Conservation (phyloP, 1,140 invertebrate species). For the Heliconius nattereri region DNA sequence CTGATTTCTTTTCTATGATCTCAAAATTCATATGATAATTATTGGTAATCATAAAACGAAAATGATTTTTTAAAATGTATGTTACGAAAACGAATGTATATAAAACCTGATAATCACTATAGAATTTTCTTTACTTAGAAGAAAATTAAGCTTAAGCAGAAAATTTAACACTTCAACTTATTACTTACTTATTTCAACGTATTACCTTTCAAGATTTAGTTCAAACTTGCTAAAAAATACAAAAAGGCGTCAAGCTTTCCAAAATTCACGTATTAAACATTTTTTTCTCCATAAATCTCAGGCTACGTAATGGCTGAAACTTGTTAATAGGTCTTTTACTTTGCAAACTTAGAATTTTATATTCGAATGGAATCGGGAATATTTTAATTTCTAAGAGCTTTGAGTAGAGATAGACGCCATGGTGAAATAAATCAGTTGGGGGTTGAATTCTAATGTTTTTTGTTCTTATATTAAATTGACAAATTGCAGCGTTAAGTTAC, state of each 20-base stretch:
- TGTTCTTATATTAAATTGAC: too few relatives aligned
- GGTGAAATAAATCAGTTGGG: background rate
- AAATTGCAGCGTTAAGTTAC: too few relatives aligned
- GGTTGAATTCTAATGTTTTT: too few relatives aligned
- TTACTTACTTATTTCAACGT: background rate
- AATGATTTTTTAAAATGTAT: too few relatives aligned
- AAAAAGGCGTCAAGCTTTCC: background rate
- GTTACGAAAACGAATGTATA: too few relatives aligned
- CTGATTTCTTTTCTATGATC: too few relatives aligned
- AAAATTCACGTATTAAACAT: constrained; percentile 3
- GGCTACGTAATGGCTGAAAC: constrained; percentile 27
- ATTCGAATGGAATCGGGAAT: constrained; percentile 27
- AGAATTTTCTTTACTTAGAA: background rate
- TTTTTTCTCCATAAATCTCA: constrained; percentile 3
- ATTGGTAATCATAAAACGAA: too few relatives aligned
- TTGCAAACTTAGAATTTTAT: constrained; percentile 33
- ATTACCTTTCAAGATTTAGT: background rate
- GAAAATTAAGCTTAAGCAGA: background rate
- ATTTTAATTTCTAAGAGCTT: constrained; percentile 12
- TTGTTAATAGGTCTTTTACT: constrained; percentile 35
- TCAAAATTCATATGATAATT: too few relatives aligned
- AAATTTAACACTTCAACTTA: background rate
- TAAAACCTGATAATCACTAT: background rate
- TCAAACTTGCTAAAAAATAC: background rate
- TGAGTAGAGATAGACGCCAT: background rate